These are phyloP conservation scores for Magallana angulata DNA, from an alignment of 1,140 invertebrate species.

Conservation along the genomic window DNA sequence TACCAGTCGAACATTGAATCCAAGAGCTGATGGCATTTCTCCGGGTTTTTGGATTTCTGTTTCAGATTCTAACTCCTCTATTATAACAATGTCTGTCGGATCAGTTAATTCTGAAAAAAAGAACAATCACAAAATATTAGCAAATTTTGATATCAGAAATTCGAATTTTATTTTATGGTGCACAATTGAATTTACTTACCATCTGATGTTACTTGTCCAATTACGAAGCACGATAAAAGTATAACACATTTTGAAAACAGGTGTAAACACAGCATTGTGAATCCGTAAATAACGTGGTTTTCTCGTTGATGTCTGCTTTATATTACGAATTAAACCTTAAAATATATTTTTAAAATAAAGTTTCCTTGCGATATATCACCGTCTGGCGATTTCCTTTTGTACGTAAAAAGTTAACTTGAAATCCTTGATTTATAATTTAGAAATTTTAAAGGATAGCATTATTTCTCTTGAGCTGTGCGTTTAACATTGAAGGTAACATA, in stretches of 20 bases:
- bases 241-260: neutral
- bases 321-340: too few species aligned
- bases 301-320: too few species aligned
- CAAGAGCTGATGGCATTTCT: conserved; percentile 44
- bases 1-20: conserved; percentile 41
- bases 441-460: neutral
- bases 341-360: too few species aligned
- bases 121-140: neutral
- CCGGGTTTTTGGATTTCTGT: conserved; percentile 21
- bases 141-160: neutral
- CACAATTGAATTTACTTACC: neutral
- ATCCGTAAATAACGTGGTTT: neutral
- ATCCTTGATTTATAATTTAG: neutral
- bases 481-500: neutral
- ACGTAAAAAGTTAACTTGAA: too few species aligned
- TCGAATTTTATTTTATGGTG: too few species aligned
- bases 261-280: neutral
- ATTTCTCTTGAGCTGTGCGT: conserved; percentile 1
- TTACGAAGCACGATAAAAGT: neutral
- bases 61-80: conserved; percentile 21
- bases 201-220: conserved; percentile 9
- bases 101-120: neutral
- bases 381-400: too few species aligned
- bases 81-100: conserved; percentile 30
- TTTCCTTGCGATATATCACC: too few species aligned